Evolutionary conservation across 2,113 vertebrate species (phyloP).

Genomic region (Oncorhynchus nerka): DNA sequence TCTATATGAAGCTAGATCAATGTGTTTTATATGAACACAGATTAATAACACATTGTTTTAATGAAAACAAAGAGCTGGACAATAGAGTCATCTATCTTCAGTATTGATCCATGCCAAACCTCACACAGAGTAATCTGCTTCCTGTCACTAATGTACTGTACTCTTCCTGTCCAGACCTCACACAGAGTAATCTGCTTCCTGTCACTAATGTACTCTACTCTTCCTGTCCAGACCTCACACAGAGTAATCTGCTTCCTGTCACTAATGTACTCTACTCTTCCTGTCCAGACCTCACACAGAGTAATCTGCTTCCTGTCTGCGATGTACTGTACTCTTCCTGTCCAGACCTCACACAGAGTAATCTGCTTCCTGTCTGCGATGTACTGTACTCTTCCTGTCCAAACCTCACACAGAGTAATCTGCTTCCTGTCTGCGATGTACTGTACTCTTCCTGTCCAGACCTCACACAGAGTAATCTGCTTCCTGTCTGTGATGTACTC

Average conservation of each 20-base stretch:
- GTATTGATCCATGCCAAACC: slow-evolving; percentile 37
- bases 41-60: not conserved
- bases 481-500: not conserved
- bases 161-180: slow-evolving; percentile 2
- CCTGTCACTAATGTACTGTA: not conserved
- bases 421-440: slow-evolving; percentile 4
- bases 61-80: slow-evolving; percentile 51
- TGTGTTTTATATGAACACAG: too few relatives aligned
- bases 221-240: too few relatives aligned
- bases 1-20: slow-evolving; percentile 13
- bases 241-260: too few relatives aligned
- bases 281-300: slow-evolving; percentile 10
- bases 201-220: too few relatives aligned
- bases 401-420: slow-evolving; percentile 21
- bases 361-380: not conserved
- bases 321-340: not conserved
- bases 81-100: slow-evolving; percentile 38
- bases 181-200: slow-evolving; percentile 1
- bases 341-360: slow-evolving; percentile 7
- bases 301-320: slow-evolving; percentile 21
- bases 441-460: not conserved
- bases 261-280: not conserved
- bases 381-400: too few relatives aligned
- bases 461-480: slow-evolving; percentile 1
- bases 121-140: slow-evolving; percentile 29